Percentiles rank a stretch among this genome's conserved stretches.
Evolutionary conservation across 2,888 invertebrate genomes (phyloP).

Genomic region (Didymodactylos carnosus): DNA sequence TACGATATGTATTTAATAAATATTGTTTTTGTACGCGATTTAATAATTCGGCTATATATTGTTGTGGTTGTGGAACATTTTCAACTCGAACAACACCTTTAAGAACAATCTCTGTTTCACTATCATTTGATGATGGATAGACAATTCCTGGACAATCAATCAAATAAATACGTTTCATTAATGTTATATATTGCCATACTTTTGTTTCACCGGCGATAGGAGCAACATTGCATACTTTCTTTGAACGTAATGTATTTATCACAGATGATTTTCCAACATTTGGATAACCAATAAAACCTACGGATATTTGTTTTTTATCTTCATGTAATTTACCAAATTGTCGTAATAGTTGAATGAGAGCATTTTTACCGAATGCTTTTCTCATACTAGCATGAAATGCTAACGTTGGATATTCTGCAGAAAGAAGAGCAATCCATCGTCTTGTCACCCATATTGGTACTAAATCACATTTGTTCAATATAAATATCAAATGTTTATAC

Average conservation of each 20-base stretch:
- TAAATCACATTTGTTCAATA: slow-evolving; percentile 69
- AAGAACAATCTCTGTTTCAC: slow-evolving; percentile 62
- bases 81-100: slow-evolving; percentile 92
- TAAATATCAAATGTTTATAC: slow-evolving; percentile 86
- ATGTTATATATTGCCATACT: slow-evolving; percentile 96
- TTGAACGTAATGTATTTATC: slow-evolving; percentile 72
- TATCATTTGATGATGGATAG: slow-evolving; percentile 71
- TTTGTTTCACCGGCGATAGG: slow-evolving; percentile 73
- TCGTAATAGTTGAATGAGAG: slow-evolving; percentile 75
- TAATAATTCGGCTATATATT: slow-evolving; percentile 68
- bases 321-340: slow-evolving; percentile 69
- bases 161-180: slow-evolving; percentile 84
- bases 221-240: slow-evolving; percentile 80
- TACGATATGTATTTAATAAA: slow-evolving; percentile 65
- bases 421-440: slow-evolving; percentile 82
- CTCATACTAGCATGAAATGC: slow-evolving; percentile 96
- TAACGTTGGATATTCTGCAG: slow-evolving; percentile 81
- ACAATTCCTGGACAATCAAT: slow-evolving; percentile 98
- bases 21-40: slow-evolving; percentile 71
- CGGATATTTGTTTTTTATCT: slow-evolving; percentile 93
- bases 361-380: slow-evolving; percentile 93
- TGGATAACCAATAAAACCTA: slow-evolving; percentile 95
- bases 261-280: slow-evolving; percentile 96
- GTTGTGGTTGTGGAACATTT: slow-evolving; percentile 73
- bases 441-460: slow-evolving; percentile 96